phyloP scores from a whole-genome alignment of 2,888 invertebrate species.

The Harpalus rubripes region DNA sequence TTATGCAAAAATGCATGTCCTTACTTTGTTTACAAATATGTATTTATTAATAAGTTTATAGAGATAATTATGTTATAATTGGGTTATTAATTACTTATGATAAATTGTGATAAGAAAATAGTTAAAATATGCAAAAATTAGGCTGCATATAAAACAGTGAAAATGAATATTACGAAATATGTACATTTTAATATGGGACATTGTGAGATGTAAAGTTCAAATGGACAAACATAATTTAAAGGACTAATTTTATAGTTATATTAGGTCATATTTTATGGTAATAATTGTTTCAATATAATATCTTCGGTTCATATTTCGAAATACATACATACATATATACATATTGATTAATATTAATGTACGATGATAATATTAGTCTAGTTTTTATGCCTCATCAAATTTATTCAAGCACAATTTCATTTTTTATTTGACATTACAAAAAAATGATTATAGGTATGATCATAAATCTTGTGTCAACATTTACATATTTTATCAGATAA shows the following conservation, averaged over 20 bases:
- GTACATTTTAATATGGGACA: too few relatives aligned
- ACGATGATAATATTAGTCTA: conserved; percentile 1
- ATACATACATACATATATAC: background rate
- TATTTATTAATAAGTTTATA: background rate
- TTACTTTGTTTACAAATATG: conserved; percentile 27
- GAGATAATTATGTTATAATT: conserved; percentile 8
- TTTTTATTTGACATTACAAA: conserved; percentile 3
- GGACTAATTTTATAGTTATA: too few relatives aligned
- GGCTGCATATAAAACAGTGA: background rate
- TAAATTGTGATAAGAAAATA: conserved; percentile 14
- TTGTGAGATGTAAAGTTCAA: too few relatives aligned
- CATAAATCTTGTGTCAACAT: background rate
- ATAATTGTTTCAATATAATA: background rate
- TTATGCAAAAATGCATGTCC: background rate
- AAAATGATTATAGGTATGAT: background rate
- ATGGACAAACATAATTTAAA: too few relatives aligned
- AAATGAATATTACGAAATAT: background rate
- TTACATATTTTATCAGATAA: conserved; percentile 6
- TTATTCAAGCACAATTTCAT: background rate
- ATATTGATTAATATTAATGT: conserved; percentile 1
- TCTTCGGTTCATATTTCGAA: background rate
- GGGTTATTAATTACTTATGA: conserved; percentile 5
- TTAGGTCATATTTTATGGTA: background rate
- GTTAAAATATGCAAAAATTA: background rate
- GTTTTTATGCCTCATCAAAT: conserved; percentile 15